Evolutionary conservation across 2,113 vertebrate genomes (phyloP).

Genomic region (Carassius auratus): DNA sequence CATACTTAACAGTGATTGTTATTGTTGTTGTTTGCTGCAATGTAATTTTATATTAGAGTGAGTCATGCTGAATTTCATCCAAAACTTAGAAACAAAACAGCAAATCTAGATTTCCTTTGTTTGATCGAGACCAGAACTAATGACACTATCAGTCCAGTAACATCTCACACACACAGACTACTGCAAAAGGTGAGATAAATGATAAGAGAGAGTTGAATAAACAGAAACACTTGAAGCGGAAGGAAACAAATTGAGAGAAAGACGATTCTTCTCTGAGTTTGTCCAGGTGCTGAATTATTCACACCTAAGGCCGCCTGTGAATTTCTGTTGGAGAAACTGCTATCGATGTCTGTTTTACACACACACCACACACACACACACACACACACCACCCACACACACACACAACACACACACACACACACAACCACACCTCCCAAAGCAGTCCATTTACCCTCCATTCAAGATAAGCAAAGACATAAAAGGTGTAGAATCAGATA

Average conservation of each 20-base stretch:
- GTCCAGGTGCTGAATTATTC: conserved; percentile 20
- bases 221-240: not conserved
- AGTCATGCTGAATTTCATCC: not conserved
- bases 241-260: not conserved
- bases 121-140: not conserved
- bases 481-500: conserved; percentile 10
- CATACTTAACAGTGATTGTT: not conserved
- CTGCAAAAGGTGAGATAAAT: not conserved
- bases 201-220: conserved; percentile 16
- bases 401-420: not conserved
- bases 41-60: not conserved
- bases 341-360: not conserved
- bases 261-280: conserved; percentile 6
- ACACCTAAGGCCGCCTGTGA: not conserved
- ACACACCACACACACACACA: not conserved
- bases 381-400: no score
- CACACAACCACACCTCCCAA: not conserved
- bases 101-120: no score
- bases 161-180: conserved; percentile 1
- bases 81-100: no score
- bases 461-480: conserved; percentile 26
- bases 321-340: not conserved
- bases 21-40: not conserved
- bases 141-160: not conserved
- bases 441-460: conserved; percentile 28